phyloP scores from a whole-genome alignment of 2,113 vertebrate genomes.

The Theropithecus gelada region DNA sequence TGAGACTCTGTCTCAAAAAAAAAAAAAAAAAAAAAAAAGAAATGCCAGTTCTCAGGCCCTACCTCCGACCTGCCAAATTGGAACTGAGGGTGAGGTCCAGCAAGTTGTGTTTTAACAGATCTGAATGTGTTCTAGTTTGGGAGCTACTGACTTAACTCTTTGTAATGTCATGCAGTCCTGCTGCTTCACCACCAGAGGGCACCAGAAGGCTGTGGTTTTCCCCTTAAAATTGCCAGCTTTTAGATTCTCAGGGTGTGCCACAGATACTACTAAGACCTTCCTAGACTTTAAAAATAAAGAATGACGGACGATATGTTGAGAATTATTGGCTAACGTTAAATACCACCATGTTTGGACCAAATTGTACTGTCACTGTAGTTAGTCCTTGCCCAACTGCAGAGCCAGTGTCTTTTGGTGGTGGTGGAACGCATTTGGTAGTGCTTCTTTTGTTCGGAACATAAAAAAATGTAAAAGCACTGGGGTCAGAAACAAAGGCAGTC shows the following conservation, averaged over 20 bases:
- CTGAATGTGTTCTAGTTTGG: background rate
- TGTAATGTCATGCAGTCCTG: background rate
- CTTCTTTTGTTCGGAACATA: background rate
- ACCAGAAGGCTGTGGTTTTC: background rate
- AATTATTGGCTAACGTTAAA: background rate
- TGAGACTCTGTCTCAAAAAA: no score
- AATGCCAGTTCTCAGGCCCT: background rate
- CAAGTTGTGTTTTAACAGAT: background rate
- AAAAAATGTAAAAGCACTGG: background rate
- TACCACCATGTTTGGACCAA: background rate
- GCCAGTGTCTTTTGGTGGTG: background rate
- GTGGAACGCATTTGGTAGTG: accelerated
- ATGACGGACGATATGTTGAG: background rate
- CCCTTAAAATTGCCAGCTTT: background rate
- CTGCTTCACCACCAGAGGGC: constrained; percentile 14
- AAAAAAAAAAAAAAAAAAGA: background rate
- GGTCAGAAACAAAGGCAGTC: background rate
- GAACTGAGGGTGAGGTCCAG: background rate
- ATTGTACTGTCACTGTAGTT: background rate
- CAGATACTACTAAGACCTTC: background rate
- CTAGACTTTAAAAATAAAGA: background rate
- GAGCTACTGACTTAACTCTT: background rate
- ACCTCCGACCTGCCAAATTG: background rate
- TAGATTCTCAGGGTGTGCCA: background rate
- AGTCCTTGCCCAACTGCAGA: background rate